Percentiles rank a stretch among this genome's conserved stretches.
These are phyloP conservation scores for Oegoconia quadripuncta DNA, from an alignment of 2,888 invertebrate genomes.

Conservation along the genomic window DNA sequence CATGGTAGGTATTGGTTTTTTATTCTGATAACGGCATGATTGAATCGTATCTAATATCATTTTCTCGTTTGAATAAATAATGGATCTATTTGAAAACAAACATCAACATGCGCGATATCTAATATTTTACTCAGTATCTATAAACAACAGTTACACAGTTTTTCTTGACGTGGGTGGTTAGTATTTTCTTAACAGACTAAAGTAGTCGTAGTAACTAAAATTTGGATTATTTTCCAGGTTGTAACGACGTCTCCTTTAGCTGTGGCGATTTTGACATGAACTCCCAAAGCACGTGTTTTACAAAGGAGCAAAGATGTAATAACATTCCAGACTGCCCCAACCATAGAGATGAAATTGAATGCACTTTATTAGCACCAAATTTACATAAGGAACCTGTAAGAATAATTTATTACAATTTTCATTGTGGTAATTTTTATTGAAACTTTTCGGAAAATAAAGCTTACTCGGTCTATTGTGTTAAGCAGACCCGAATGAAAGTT, in stretches of 20 bases:
- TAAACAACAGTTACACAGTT: too few relatives aligned
- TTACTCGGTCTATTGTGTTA: background rate
- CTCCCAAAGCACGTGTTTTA: slow-evolving; percentile 81
- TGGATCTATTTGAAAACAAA: too few relatives aligned
- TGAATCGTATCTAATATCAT: too few relatives aligned
- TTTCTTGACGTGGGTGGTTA: too few relatives aligned
- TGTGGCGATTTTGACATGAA: slow-evolving; percentile 82
- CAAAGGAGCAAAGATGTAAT: slow-evolving; percentile 85
- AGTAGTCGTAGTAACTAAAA: background rate
- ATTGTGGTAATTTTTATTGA: background rate
- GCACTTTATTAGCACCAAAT: slow-evolving; percentile 82
- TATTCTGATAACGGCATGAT: too few relatives aligned
- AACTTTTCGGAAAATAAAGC: background rate
- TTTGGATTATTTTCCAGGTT: slow-evolving; percentile 70
- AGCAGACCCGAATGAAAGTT: slow-evolving; percentile 3
- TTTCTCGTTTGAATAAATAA: too few relatives aligned
- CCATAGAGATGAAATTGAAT: slow-evolving; percentile 87
- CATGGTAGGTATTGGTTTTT: slow-evolving; percentile 79
- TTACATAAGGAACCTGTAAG: slow-evolving; percentile 70
- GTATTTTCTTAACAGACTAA: background rate
- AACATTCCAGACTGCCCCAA: slow-evolving; percentile 84
- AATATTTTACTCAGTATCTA: too few relatives aligned
- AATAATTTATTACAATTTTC: slow-evolving; percentile 1
- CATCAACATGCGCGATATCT: too few relatives aligned
- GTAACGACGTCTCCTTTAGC: slow-evolving; percentile 81